These are phyloP conservation scores for Mamestra brassicae DNA, from an alignment of 2,888 invertebrate species.

Conservation along the genomic window DNA sequence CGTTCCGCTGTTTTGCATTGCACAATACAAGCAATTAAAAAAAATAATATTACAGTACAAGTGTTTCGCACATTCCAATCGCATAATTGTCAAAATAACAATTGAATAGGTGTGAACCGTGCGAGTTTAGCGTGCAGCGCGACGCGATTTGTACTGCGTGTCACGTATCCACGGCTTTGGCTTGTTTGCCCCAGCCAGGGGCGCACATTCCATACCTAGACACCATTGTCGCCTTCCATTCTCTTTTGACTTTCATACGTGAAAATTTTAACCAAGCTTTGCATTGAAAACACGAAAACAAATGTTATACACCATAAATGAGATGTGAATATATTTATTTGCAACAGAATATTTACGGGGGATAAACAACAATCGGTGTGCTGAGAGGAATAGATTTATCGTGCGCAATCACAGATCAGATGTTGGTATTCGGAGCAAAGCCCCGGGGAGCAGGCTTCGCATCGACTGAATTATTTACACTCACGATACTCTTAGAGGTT, in stretches of 20 bases:
- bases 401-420: constrained; percentile 88
- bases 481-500: constrained; percentile 75
- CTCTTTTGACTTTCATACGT: constrained; percentile 64
- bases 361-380: constrained; percentile 74
- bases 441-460: constrained; percentile 82
- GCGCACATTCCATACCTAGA: constrained; percentile 71
- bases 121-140: constrained; percentile 59
- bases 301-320: constrained; percentile 51
- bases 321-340: constrained; percentile 59
- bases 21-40: background rate
- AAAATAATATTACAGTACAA: constrained; percentile 2
- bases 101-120: constrained; percentile 61
- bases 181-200: constrained; percentile 78
- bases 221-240: constrained; percentile 67
- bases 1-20: background rate
- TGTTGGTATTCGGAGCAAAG: constrained; percentile 87
- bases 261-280: constrained; percentile 55
- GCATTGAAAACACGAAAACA: constrained; percentile 48
- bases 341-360: constrained; percentile 69
- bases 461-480: constrained; percentile 89
- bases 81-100: constrained; percentile 59
- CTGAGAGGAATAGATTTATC: constrained; percentile 84
- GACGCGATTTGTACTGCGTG: constrained; percentile 74
- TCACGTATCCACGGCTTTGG: constrained; percentile 80
- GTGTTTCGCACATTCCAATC: constrained; percentile 24